Percentiles rank a stretch among this genome's conserved stretches.
Evolutionary conservation across 2,888 invertebrate species (phyloP).

Genomic region (Chymomyza fuscimana): DNA sequence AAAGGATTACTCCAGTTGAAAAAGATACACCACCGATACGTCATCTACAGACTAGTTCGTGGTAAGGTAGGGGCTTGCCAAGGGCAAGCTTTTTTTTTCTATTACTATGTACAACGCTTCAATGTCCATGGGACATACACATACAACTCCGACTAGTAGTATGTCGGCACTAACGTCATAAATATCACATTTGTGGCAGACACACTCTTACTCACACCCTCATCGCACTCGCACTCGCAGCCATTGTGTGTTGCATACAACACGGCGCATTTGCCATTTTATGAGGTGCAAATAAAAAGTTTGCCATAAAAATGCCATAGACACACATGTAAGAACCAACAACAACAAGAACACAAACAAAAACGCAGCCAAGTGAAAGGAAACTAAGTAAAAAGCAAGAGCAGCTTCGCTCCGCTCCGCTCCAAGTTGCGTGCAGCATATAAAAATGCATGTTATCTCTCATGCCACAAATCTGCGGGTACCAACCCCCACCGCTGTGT

Average conservation of each 20-base stretch:
- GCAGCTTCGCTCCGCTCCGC: neutral
- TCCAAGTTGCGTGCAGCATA: slow-evolving; percentile 18
- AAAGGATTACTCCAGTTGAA: too few species aligned
- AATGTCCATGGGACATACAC: neutral
- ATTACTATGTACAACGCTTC: neutral
- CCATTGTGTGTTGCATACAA: slow-evolving; percentile 64
- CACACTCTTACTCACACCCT: slow-evolving; percentile 29
- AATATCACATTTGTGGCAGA: slow-evolving; percentile 72
- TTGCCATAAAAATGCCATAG: slow-evolving; percentile 73
- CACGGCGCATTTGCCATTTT: slow-evolving; percentile 76
- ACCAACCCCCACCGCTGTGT: neutral
- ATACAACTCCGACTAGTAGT: slow-evolving; percentile 1
- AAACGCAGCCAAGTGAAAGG: slow-evolving; percentile 32
- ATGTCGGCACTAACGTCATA: slow-evolving; percentile 55
- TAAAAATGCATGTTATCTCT: slow-evolving; percentile 62
- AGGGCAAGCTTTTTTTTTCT: too few species aligned
- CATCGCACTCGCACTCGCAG: slow-evolving; percentile 8
- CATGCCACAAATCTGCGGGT: neutral
- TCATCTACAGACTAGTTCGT: neutral
- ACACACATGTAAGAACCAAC: slow-evolving; percentile 55
- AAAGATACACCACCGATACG: neutral
- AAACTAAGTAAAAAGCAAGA: slow-evolving; percentile 28
- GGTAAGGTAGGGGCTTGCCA: too few species aligned
- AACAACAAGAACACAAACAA: neutral
- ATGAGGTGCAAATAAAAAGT: slow-evolving; percentile 79